These are phyloP conservation scores for Python bivittatus DNA, from an alignment of 2,113 vertebrate genomes.

Conservation along the genomic window DNA sequence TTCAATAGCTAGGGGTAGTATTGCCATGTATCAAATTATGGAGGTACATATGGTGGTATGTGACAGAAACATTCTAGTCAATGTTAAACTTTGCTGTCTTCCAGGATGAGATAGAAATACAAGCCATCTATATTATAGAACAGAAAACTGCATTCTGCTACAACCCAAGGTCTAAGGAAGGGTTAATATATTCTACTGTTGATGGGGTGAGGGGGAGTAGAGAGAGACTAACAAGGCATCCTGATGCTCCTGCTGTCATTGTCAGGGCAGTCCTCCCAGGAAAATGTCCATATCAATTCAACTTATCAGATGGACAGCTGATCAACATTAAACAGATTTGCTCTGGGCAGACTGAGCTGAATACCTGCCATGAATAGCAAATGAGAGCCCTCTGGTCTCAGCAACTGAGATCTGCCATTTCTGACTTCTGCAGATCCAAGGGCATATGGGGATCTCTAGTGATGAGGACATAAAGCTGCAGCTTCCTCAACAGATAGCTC, in stretches of 20 bases:
- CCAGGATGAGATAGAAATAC: slow-evolving; percentile 34
- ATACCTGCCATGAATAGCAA: slow-evolving; percentile 78
- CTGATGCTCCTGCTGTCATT: slow-evolving; percentile 68
- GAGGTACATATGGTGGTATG: background rate
- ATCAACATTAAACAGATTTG: slow-evolving; percentile 81
- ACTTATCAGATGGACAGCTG: slow-evolving; percentile 79
- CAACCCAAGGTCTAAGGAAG: slow-evolving; percentile 52
- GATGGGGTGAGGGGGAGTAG: slow-evolving; percentile 12
- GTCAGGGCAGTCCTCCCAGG: slow-evolving; percentile 72
- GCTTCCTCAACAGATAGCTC: slow-evolving; percentile 74
- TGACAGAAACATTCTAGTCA: background rate
- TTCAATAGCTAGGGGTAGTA: background rate
- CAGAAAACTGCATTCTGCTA: background rate
- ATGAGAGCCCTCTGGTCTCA: slow-evolving; percentile 74
- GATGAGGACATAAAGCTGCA: slow-evolving; percentile 76
- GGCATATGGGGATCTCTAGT: slow-evolving; percentile 82
- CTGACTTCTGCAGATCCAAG: slow-evolving; percentile 69
- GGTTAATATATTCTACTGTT: slow-evolving; percentile 69
- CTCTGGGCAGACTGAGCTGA: slow-evolving; percentile 73
- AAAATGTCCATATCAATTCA: slow-evolving; percentile 69
- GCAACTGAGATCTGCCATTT: slow-evolving; percentile 62
- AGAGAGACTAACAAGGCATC: slow-evolving; percentile 74
- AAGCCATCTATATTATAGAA: background rate
- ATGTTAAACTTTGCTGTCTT: background rate
- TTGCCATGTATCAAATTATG: background rate